These are phyloP conservation scores for Sycophila texana DNA, from an alignment of 2,888 invertebrate species.

Conservation along the genomic window DNA sequence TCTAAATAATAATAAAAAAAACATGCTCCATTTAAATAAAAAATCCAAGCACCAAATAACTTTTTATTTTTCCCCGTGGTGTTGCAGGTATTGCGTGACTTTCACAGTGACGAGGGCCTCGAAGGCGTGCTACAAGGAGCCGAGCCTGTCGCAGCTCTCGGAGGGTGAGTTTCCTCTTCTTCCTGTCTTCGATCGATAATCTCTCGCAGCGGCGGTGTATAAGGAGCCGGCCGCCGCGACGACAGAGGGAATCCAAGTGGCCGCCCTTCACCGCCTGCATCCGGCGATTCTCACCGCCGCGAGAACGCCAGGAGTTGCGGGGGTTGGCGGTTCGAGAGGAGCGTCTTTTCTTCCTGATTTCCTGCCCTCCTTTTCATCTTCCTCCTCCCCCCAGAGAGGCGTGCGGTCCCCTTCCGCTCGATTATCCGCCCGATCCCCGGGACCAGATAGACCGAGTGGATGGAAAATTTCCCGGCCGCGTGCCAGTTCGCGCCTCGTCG, in stretches of 20 bases:
- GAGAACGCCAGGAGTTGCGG: background rate
- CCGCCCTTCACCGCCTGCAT: slow-evolving; percentile 27
- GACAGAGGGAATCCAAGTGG: slow-evolving; percentile 27
- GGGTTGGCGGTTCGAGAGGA: background rate
- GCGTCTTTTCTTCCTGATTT: slow-evolving; percentile 46
- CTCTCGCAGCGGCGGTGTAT: background rate
- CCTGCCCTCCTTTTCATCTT: slow-evolving; percentile 28
- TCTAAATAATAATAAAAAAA: too few relatives aligned
- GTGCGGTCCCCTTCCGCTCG: slow-evolving; percentile 47
- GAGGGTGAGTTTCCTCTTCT: slow-evolving; percentile 80
- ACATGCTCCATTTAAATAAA: too few relatives aligned
- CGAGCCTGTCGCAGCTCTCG: slow-evolving; percentile 83
- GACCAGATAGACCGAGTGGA: slow-evolving; percentile 28
- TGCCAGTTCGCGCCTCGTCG: slow-evolving; percentile 24
- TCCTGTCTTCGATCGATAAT: slow-evolving; percentile 41
- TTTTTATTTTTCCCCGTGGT: background rate
- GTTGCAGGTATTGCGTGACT: slow-evolving; percentile 88
- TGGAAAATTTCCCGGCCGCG: slow-evolving; percentile 33
- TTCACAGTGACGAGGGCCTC: slow-evolving; percentile 90
- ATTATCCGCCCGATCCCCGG: slow-evolving; percentile 37
- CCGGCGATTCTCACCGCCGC: slow-evolving; percentile 31
- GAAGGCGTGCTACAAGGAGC: slow-evolving; percentile 87
- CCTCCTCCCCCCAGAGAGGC: background rate
- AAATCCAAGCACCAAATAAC: too few relatives aligned
- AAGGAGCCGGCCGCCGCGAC: background rate